These are phyloP conservation scores for Chiridota heheva DNA, from an alignment of 35 echinoderm and acorn worm species.

Conservation along the genomic window DNA sequence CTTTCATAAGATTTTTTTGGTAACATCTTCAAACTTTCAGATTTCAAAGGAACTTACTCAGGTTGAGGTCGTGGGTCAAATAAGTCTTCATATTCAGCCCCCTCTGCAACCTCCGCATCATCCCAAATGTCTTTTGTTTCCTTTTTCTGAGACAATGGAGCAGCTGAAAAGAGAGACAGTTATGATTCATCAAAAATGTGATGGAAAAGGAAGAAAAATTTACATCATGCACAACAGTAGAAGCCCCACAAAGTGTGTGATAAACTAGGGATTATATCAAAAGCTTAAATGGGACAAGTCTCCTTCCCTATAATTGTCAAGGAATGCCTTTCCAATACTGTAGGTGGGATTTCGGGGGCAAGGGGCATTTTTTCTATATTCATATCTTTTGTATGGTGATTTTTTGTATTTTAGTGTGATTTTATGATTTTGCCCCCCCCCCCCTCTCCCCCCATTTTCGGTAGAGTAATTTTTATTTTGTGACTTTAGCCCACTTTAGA, in stretches of 20 bases:
- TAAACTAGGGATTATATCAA: neutral
- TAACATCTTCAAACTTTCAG: too few species aligned
- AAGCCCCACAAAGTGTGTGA: neutral
- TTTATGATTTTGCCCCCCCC: too few species aligned
- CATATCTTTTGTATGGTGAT: too few species aligned
- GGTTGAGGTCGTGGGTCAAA: constrained; percentile 88
- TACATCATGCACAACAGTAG: neutral
- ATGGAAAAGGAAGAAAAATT: neutral
- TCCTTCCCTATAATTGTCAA: neutral
- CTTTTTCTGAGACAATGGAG: constrained; percentile 4
- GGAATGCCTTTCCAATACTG: neutral
- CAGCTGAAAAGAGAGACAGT: neutral
- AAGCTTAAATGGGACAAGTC: neutral
- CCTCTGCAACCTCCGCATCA: constrained; percentile 78
- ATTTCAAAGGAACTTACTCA: constrained; percentile 86
- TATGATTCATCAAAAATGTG: neutral
- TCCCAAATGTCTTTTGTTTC: constrained; percentile 91
- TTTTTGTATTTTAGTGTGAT: too few species aligned
- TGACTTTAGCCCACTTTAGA: too few species aligned
- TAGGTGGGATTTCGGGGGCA: too few species aligned
- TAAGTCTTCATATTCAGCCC: constrained; percentile 83
- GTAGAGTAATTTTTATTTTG: too few species aligned
- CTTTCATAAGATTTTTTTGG: too few species aligned
- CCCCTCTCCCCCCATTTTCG: too few species aligned
- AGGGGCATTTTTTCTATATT: too few species aligned